phyloP scores from a whole-genome alignment of 2,113 vertebrate species.

The Ceratotherium simum region DNA sequence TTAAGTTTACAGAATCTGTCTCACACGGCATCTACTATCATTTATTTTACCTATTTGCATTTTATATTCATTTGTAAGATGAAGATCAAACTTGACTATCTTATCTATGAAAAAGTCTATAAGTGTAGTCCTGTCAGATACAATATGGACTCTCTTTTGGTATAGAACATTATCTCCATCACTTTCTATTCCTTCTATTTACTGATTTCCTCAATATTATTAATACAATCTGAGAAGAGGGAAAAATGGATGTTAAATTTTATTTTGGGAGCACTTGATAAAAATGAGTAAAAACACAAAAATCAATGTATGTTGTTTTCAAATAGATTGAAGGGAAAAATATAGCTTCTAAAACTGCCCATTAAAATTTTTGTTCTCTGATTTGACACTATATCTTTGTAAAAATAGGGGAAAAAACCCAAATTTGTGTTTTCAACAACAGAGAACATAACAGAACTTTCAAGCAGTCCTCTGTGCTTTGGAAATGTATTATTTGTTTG shows the following conservation, averaged over 20 bases:
- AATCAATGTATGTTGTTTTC: not conserved
- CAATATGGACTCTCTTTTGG: not conserved
- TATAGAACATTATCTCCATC: not conserved
- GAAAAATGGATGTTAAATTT: constrained; percentile 3
- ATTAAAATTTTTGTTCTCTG: not conserved
- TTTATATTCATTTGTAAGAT: not conserved
- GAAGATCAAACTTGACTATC: not conserved
- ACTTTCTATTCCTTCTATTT: not conserved
- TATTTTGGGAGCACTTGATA: not conserved
- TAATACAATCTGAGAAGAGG: not conserved
- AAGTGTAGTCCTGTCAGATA: not conserved
- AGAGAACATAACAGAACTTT: not conserved
- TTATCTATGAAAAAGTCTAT: not conserved
- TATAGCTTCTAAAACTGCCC: not conserved
- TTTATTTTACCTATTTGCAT: not conserved
- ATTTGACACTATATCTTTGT: not conserved
- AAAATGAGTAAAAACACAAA: not conserved
- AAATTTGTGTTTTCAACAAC: not conserved
- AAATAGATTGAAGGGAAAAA: not conserved
- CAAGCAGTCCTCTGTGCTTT: not conserved
- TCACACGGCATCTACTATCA: not conserved
- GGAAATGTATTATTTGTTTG: not conserved
- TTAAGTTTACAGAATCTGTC: not conserved
- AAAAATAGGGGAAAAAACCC: too few species aligned
- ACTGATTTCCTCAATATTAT: not conserved